phyloP scores from a whole-genome alignment of 37 sponge, comb jelly and placozoan species.

The Crambe crambe region DNA sequence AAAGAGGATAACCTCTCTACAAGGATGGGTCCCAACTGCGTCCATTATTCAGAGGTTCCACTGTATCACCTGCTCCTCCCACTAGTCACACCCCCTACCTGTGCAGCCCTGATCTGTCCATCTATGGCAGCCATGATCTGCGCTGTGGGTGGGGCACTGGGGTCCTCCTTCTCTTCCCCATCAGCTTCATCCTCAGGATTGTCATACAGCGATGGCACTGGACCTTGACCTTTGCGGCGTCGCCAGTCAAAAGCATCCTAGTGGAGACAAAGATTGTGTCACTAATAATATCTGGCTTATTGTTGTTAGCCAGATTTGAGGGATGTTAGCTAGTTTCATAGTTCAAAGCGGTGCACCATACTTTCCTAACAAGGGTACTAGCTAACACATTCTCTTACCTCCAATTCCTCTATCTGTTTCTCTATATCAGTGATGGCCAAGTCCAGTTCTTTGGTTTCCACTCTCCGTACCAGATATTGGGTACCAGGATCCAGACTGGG shows the following conservation, averaged over 20 bases:
- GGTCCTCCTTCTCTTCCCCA: neutral
- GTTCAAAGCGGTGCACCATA: too few relatives aligned
- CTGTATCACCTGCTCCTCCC: too few relatives aligned
- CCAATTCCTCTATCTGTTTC: conserved; percentile 18
- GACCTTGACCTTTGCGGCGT: neutral
- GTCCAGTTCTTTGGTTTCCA: conserved; percentile 37
- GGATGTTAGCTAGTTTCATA: neutral
- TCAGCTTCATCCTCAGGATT: neutral
- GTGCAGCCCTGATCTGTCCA: neutral
- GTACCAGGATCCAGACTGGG: neutral
- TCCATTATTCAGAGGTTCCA: too few relatives aligned
- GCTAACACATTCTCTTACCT: conserved; percentile 8
- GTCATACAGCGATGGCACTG: neutral
- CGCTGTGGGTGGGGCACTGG: neutral
- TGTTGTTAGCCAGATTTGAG: neutral
- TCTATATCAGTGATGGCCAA: conserved; percentile 16
- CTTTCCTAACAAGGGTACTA: too few relatives aligned
- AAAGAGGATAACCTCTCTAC: too few relatives aligned
- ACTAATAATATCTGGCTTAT: neutral
- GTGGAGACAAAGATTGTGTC: neutral
- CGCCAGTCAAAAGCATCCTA: neutral
- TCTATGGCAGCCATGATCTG: neutral
- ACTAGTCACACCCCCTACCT: conserved; percentile 14
- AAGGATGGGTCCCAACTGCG: too few relatives aligned
- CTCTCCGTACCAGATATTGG: conserved; percentile 8